Percentiles rank a stretch among this genome's conserved stretches.
phyloP scores from a whole-genome alignment of 2,797 vertebrate species.

The Melanotaenia nigrans region DNA sequence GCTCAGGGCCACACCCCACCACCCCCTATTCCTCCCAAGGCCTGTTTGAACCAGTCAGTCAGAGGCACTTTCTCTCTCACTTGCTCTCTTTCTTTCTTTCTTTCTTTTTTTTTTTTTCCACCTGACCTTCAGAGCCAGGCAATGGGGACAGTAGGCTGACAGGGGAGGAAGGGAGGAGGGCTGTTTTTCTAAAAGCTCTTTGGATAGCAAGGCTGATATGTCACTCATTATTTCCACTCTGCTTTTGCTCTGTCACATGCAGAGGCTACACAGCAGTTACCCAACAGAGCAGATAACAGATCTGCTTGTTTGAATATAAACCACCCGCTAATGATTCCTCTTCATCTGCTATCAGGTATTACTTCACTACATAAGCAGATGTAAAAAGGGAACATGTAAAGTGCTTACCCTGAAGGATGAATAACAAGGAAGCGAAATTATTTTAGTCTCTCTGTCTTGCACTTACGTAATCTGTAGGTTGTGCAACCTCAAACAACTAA shows the following conservation, averaged over 20 bases:
- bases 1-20: slow-evolving; percentile 69
- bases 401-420: slow-evolving; percentile 15
- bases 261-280: slow-evolving; percentile 26
- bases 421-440: slow-evolving; percentile 51
- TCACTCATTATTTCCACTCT: slow-evolving; percentile 76
- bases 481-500: slow-evolving; percentile 37
- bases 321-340: not conserved
- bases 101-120: slow-evolving; percentile 45
- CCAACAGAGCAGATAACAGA: slow-evolving; percentile 21
- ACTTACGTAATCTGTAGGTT: slow-evolving; percentile 40
- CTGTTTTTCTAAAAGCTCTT: slow-evolving; percentile 70
- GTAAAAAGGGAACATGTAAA: slow-evolving; percentile 23
- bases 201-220: slow-evolving; percentile 64
- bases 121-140: slow-evolving; percentile 79
- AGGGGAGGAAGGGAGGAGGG: slow-evolving; percentile 41
- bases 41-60: slow-evolving; percentile 78
- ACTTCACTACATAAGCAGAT: not conserved
- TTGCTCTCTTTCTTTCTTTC: not conserved
- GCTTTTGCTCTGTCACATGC: slow-evolving; percentile 59
- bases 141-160: slow-evolving; percentile 61
- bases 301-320: slow-evolving; percentile 10
- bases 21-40: slow-evolving; percentile 45
- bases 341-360: not conserved
- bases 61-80: slow-evolving; percentile 47
- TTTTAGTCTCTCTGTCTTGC: slow-evolving; percentile 24